Evolutionary conservation across 2,797 vertebrate genomes (phyloP).

Genomic region (Graptemys geographica): DNA sequence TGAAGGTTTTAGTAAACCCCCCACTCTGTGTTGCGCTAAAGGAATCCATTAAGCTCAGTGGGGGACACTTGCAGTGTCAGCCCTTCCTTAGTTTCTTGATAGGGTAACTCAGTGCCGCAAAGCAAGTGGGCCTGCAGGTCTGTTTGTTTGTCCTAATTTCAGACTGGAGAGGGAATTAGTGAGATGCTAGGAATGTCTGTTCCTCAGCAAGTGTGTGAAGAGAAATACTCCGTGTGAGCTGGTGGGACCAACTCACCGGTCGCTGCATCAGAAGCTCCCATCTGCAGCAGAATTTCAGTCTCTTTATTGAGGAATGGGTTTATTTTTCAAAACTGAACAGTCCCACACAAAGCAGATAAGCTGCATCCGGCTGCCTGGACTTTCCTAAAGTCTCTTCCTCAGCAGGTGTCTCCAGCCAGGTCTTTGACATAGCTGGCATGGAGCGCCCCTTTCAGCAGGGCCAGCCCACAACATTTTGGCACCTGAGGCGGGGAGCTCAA

Average conservation of each 20-base stretch:
- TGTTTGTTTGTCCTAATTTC: not conserved
- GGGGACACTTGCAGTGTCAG: not conserved
- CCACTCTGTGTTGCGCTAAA: not conserved
- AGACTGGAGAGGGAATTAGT: not conserved
- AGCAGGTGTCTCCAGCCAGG: rapidly evolving
- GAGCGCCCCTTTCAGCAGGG: not conserved
- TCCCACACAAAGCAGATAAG: not conserved
- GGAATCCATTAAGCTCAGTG: conserved; percentile 24
- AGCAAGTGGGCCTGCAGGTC: not conserved
- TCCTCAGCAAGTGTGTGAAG: rapidly evolving
- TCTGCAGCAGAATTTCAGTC: not conserved
- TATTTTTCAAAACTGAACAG: not conserved
- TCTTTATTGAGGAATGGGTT: rapidly evolving
- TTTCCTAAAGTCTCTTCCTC: not conserved
- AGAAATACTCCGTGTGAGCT: not conserved
- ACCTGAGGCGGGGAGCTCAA: too few species aligned
- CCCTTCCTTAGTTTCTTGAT: not conserved
- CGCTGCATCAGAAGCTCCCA: not conserved
- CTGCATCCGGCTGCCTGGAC: not conserved
- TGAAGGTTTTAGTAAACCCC: not conserved
- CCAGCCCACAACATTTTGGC: too few species aligned
- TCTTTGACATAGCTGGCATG: rapidly evolving
- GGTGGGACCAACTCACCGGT: rapidly evolving
- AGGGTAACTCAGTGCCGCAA: not conserved
- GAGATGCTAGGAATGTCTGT: not conserved